Base-by-base conservation (phyloP, 2,888 invertebrate species). In the Eupithecia inturbata region DNA sequence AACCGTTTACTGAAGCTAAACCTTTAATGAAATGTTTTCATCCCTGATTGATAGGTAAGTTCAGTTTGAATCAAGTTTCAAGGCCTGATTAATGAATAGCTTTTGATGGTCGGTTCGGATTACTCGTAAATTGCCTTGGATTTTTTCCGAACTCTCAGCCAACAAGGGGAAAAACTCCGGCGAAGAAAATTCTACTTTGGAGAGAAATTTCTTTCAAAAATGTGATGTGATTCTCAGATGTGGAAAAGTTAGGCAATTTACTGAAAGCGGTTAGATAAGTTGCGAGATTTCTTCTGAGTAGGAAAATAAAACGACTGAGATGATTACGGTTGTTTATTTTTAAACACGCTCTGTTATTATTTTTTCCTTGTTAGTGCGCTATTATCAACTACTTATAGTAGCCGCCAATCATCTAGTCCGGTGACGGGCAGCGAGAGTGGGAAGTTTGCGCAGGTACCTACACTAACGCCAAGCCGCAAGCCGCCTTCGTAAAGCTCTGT, bases 111-210 rank as follows among this genome's bases (percentile, higher is more conserved):
- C 68, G 70, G 70, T 26, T 75, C 73, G 28, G 73, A 76, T 73
- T 76, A 68, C 70, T 57, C 60, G 66, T 45, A 73, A 73, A 76
- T 71, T 73, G 73, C 70, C 70, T 70, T 63, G 36, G 68, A 45
- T 68, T 73, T 71, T 75, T 76, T 49, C n/a, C 31, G 53, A 72
- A 62, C 67, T 19, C 60, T 28, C 60, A 41, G 53, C 62, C 68
- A 72, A 70, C 72, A 64, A 70, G 72, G 68, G 22, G 33, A 49
- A 68, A 72, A 49, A n/a, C 45, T 57, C 33, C 28, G n/a, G 49
- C 31, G 31, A 62, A 57, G 62, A 9, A 19, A 64, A 36, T 64
- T 64, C 36, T 64, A 64, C 64, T 22, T 64, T 64, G 28, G 57
- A 68, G 33, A 70, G 68, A 66, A 69, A 72, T 67, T 26, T 62